Conservation (phyloP, 2,888 invertebrate species). For the Trilocha varians region DNA sequence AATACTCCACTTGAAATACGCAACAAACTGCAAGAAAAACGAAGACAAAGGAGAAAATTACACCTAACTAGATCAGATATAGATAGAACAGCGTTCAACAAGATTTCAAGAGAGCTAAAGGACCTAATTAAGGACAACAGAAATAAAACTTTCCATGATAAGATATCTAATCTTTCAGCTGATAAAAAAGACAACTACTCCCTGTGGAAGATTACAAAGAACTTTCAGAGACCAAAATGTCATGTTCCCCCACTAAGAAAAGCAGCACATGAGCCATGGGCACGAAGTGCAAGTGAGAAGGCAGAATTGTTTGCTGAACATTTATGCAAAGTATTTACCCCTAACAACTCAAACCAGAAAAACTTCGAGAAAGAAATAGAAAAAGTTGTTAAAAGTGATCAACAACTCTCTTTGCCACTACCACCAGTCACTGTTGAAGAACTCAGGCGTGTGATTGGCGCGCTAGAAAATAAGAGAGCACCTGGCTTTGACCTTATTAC, state of each 20-base stretch:
- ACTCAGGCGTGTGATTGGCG: background rate
- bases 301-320: background rate
- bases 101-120: no score
- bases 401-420: background rate
- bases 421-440: background rate
- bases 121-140: no score
- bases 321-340: background rate
- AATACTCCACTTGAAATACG: no score
- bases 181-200: background rate
- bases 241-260: conserved; percentile 1
- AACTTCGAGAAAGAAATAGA: background rate
- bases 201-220: conserved; percentile 7
- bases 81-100: no score
- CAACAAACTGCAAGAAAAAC: no score
- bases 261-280: background rate
- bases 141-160: no score
- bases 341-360: background rate
- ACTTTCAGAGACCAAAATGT: conserved; percentile 4
- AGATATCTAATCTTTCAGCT: no score
- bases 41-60: no score
- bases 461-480: conserved; percentile 1
- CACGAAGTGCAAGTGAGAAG: background rate
- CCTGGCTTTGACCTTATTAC: conserved; percentile 5
- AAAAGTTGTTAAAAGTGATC: background rate
- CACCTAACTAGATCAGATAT: no score